Evolutionary conservation across 2,113 vertebrate genomes (phyloP), one percentile per base, ranked within the genome.

Genomic region (Lasiurus borealis): DNA sequence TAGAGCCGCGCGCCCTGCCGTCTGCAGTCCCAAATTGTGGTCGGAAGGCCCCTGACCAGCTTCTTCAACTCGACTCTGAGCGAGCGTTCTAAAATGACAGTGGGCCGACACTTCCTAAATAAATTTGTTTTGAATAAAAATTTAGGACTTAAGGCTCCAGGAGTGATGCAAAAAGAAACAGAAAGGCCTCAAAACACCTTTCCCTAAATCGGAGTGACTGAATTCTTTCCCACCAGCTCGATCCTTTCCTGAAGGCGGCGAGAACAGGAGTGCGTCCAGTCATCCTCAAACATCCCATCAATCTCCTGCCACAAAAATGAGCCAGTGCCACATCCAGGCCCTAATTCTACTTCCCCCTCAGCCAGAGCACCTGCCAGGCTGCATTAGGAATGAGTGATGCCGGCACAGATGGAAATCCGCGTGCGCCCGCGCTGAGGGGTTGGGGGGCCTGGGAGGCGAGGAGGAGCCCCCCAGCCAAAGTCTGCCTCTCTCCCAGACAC

Each of bases 341-440:
- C 44, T 46, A 12, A 13, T 13, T 40, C 86, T 36, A 0, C 57
- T 19, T 46, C 66, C 88, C 85, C 83, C 44, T 75, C 44, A 21
- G 96, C 82, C 64, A 52, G 76, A 77, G 77, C 72, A 69, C 72
- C 92, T 95, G 95, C 88, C 96, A 86, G 93, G n/a, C 85, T 29
- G 80, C 0, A 0, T 96, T 90, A 92, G 85, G 15, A 59, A 68
- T 11, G 59, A 93, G 84, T 0, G 57, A 69, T 8, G 21, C 25
- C 0, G 1, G 36, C 73, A 10, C 92, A 83, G 90, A 81, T 36
- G 87, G 92, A 85, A 0, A 18, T 13, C 62, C 21, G 0, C 2
- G 9, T 0, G 1, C 34, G 18, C 3, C 8, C 1, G 81, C 0
- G 0, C 83, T 25, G 18, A 40, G 7, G 78, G 52, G 82, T 46